Evolutionary conservation across 2,888 invertebrate species (phyloP), one percentile per base, ranked within the genome.

Genomic region (Philopedon plagiatum): DNA sequence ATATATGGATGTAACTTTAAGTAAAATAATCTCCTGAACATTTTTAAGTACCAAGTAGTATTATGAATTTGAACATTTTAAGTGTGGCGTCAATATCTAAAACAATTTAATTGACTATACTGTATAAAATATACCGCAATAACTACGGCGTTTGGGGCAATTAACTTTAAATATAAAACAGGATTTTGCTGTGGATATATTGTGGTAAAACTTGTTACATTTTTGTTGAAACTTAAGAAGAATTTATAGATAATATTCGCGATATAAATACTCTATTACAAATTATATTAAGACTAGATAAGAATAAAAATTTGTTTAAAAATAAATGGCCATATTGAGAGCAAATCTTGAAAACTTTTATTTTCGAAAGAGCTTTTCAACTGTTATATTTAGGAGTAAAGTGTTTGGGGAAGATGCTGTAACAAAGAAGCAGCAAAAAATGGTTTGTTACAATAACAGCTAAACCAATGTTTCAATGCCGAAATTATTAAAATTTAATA

Each of bases 61-160:
- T 19, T 21, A 21, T 21, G 11, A 46, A 1, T 3, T 5, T 1
- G 18, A 1, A 19, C n/a, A 21, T 37, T 56, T 56, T 13, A 37
- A 58, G 41, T 41, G 65, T 66, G 65, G 65, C 65, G 46, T 66
- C 65, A 66, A 66, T 61, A 19, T 61, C 32, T 61, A 44, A 9
- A 49, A 21, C 11, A n/a, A 19, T 5, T 29, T 29, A 13, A 29
- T 13, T 15, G 15, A n/a, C 15, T 39, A 7, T 39, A 39, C n/a
- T 39, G 39, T 15, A 37, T 37, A 11, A 29, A 61, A 15, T 15
- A 61, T 61, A 61, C 46, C 46, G 46, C 11, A 29, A 61, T 61
- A 61, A 46, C 61, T 61, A 15, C 61, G 19, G 46, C 32, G 8
- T 32, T 44, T 46, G 26, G 46, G 46, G 3, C 13, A 61, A 46